Base-by-base conservation (phyloP, 1,140 invertebrate genomes). In the Microvelia longipes region DNA sequence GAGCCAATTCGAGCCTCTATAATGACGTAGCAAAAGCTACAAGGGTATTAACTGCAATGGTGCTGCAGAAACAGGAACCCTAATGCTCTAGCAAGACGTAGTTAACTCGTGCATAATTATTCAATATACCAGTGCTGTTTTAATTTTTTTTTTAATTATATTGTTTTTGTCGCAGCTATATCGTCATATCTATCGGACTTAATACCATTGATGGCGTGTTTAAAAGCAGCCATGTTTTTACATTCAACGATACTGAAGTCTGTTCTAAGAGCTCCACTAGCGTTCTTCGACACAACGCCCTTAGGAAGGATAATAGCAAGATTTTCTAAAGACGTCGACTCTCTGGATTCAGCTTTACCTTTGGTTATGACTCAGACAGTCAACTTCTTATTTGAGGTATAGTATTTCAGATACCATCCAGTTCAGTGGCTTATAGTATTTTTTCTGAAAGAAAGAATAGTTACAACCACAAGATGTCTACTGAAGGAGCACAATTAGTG, bases 281-380 rank as follows among this genome's bases (percentile, higher is more conserved):
- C 79, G 68, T 92, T 92, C 83, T 92, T 91, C 80, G 88, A 91
- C 79, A 82, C 80, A 65, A 88, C 86, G 73, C 89, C 90, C 5
- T 78, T 81, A 70, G 90, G 89, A 73, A 82, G 89, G 73, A 84
- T 91, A 73, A 79, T 92, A 70, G 88, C 87, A 80, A 83, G 89
- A 73, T 86, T 90, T 79, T 83, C 85, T 73, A 89, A 87, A 82
- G 90, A 91, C 79, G 79, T 88, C 71, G 85, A 87, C 77, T 82
- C 83, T 69, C 75, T 88, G 78, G 87, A 90, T 80, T 72, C 69
- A 26, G 73, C 74, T 13, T 68, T 81, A 63, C 78, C 78, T 5
- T 72, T 75, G 70, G 77, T 72, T 30, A 70, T 82, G 61, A 74
- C 79, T 67, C 73, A 75, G 28, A 77, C 70, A 69, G 75, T 83